A percentile compares a stretch with the other conserved stretches of the same genome.
These are phyloP conservation scores for Hydractinia echinata DNA, from an alignment of 30 jellyfish, hydroid and myxozoan species.

Conservation along the genomic window DNA sequence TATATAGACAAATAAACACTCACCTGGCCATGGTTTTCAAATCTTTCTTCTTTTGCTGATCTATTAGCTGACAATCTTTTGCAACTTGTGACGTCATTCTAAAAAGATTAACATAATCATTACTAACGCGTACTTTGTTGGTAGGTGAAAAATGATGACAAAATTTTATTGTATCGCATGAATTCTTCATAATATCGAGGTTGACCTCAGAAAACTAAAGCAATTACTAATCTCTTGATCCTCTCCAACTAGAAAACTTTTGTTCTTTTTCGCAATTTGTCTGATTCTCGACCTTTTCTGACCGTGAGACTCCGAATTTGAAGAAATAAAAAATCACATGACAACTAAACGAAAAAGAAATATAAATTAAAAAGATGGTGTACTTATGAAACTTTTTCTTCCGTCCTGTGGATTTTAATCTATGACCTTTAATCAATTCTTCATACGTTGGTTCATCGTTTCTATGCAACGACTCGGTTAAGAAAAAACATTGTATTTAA, in stretches of 20 bases:
- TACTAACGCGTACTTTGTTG: too few relatives aligned
- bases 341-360: not conserved
- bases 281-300: too few relatives aligned
- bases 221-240: too few relatives aligned
- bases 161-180: too few relatives aligned
- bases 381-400: not conserved
- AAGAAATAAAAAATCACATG: not conserved
- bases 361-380: not conserved
- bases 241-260: too few relatives aligned
- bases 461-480: not conserved
- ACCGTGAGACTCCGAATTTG: not conserved
- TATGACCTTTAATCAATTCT: not conserved
- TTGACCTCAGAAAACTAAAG: too few relatives aligned
- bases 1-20: not conserved
- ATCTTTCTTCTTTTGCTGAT: constrained; percentile 3
- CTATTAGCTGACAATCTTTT: constrained; percentile 4
- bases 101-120: not conserved
- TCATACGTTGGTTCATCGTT: not conserved
- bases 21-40: not conserved
- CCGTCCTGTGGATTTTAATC: not conserved
- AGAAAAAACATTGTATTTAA: not conserved
- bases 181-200: too few relatives aligned
- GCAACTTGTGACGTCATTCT: constrained; percentile 3
- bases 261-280: too few relatives aligned
- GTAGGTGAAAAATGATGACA: too few relatives aligned